Base-by-base conservation (phyloP, 2,888 invertebrate species). In the Synergus laeviventris region DNA sequence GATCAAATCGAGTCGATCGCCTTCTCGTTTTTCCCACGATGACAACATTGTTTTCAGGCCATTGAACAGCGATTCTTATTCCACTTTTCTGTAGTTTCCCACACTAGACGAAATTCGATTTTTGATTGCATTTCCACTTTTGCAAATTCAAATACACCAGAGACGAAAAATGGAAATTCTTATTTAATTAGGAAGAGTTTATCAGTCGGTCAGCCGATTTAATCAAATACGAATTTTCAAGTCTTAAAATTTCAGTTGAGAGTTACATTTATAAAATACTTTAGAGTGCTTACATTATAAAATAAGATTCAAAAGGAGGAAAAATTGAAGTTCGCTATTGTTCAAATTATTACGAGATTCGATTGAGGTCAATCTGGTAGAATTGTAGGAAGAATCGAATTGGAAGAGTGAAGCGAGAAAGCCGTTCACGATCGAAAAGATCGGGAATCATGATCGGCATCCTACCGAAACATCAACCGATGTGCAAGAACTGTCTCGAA, bases 11-110 rank as follows among this genome's bases (percentile, higher is more conserved):
- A 42, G n/a, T 70, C 39, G 54, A 39, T 70, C 39, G 31, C 54
- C 45, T 61, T 59, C 75, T 81, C 76, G 82, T 82, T 84, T 85
- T 88, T 89, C 89, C 88, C 89, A 89, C 88, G 88, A 86, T 80
- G 79, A 81, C 84, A 80, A 76, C 31, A 70, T 49, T 70, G 70
- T 87, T 87, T 88, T 85, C 87, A 83, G 84, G 76, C 83, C 84
- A 86, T 82, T 85, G 87, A 81, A 79, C 85, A 83, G 83, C 78
- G 81, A 86, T 84, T 83, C 77, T 84, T 84, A 82, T 81, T 81
- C 76, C 73, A 73, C 38, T 77, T 78, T 76, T 73, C 60, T 70
- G 39, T 66, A 38, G 39, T 74, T 54, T 54, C 62, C 21, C 70
- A 70, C 49, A 70, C 49, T 11, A n/a, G 1, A 31, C 45, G 45